Evolutionary conservation across 1,140 invertebrate genomes (phyloP).

Genomic region (Danaus melanippus): DNA sequence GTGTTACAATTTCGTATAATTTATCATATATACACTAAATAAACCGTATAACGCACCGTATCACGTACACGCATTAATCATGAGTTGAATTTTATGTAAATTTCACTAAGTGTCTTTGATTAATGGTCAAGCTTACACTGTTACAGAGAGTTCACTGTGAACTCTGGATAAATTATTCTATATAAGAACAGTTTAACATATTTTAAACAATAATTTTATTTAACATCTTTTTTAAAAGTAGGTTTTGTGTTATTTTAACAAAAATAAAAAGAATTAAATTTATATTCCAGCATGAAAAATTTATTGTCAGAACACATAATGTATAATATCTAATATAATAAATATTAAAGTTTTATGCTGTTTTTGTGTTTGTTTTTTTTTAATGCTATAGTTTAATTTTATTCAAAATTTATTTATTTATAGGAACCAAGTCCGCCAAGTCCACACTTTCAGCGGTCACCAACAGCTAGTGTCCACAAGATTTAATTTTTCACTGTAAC

Average conservation of each 20-base stretch:
- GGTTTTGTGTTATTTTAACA: no score
- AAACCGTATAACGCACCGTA: slow-evolving; percentile 38
- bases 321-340: no score
- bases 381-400: no score
- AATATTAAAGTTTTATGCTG: no score
- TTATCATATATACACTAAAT: slow-evolving; percentile 45
- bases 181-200: slow-evolving; percentile 6
- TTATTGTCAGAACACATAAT: no score
- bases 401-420: background rate
- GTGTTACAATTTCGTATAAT: slow-evolving; percentile 34
- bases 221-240: no score
- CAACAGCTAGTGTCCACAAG: slow-evolving; percentile 49
- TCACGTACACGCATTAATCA: slow-evolving; percentile 62
- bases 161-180: slow-evolving; percentile 13
- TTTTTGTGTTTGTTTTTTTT: no score
- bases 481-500: slow-evolving; percentile 70
- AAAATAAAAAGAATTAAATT: no score
- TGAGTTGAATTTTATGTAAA: slow-evolving; percentile 64
- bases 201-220: background rate
- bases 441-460: slow-evolving; percentile 23
- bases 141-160: slow-evolving; percentile 18
- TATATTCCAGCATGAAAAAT: no score
- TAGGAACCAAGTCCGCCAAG: slow-evolving; percentile 16
- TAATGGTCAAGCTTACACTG: slow-evolving; percentile 53
- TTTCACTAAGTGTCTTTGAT: slow-evolving; percentile 63